phyloP scores from a whole-genome alignment of 1,140 invertebrate genomes.

The Mercenaria mercenaria region DNA sequence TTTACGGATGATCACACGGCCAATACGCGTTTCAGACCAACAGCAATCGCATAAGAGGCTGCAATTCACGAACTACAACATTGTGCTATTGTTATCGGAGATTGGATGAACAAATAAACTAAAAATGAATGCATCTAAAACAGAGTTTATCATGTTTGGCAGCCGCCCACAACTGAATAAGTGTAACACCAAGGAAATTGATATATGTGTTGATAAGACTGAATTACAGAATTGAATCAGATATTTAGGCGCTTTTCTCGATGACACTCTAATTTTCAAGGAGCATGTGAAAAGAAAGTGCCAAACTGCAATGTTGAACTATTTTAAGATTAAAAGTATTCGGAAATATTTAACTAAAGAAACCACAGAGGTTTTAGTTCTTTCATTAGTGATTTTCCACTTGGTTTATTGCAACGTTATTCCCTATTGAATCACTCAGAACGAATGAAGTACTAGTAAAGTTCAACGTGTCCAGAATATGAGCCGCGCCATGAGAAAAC shows the following conservation, averaged over 20 bases:
- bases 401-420: constrained; percentile 19
- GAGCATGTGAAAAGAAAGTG: background rate
- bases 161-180: background rate
- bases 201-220: constrained; percentile 7
- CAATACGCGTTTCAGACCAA: background rate
- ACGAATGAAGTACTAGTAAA: too few species aligned
- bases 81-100: background rate
- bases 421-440: too few species aligned
- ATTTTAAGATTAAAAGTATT: constrained; percentile 9
- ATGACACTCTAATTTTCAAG: background rate
- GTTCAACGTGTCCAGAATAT: too few species aligned
- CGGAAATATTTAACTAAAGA: background rate
- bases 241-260: background rate
- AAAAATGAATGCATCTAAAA: constrained; percentile 4
- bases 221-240: background rate
- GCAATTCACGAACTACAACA: background rate
- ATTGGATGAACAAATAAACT: constrained; percentile 75
- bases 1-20: constrained; percentile 25
- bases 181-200: background rate
- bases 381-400: background rate
- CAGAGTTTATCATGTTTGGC: constrained; percentile 15
- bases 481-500: too few species aligned
- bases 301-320: background rate
- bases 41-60: background rate
- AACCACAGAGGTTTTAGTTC: background rate